Base-by-base conservation (phyloP, 2,888 invertebrate species). In the Drosophila paracracens region DNA sequence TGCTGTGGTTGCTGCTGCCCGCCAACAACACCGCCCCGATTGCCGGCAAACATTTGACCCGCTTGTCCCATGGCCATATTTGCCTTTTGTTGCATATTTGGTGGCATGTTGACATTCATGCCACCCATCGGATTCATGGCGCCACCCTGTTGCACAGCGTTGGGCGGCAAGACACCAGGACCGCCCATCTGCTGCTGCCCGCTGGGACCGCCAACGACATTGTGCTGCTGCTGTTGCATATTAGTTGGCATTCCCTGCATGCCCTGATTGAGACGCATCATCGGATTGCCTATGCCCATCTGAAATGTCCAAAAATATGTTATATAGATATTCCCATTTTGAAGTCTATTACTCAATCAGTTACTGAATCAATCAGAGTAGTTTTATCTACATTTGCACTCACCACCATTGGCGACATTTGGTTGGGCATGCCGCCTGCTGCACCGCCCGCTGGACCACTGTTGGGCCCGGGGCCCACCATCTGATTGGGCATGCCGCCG, bases 1-100 rank as follows among this genome's bases (percentile, higher is more conserved):
- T 94, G 95, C 5, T 97, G 96, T 0, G 81, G 89, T 36, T 87
- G 91, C 50, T 83, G 94, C 35, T 77, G 81, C 0, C 95, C 95
- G 0, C 77, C 85, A 7, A 76, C 87, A 8, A 86, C 87, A 0
- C 96, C 95, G 50, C 95, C 96, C 0, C 97, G 94, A 64, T 94
- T 92, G 1, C 93, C 93, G 3, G 92, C 91, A 81, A 94, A 95
- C 71, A 94, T 94, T 36, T 93, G 93, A 8, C 93, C 94, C 6
- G 89, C 88, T 82, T 94, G 92, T 4, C 91, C 92, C 89, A 94
- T 93, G 36, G 92, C 83, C 91, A 91, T 91, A 35, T 91, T 92
- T 7, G 91, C 82, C 67, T 92, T 92, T 13, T 92, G 92, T 46
- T 91, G 92, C 89, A 93, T 91, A 50, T 92, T 92, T 4, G 89